A percentile compares a stretch with the other conserved stretches of the same genome.
These are phyloP conservation scores for Ia io DNA, from an alignment of 2,113 vertebrate genomes.

Conservation along the genomic window DNA sequence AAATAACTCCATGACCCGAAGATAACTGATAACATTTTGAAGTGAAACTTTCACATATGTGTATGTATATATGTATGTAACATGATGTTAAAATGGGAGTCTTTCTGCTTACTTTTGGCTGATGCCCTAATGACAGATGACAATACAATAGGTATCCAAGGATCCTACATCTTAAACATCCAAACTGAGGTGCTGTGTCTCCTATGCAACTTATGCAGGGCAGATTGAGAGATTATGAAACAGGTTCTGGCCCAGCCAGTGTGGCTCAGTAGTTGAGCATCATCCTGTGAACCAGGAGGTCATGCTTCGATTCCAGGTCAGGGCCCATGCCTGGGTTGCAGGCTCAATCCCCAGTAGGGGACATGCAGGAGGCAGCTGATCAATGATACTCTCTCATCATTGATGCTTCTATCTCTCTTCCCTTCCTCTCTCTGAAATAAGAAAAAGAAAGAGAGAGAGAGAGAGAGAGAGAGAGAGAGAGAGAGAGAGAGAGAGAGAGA, in stretches of 20 bases:
- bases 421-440: too few relatives aligned
- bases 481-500: too few relatives aligned
- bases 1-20: background rate
- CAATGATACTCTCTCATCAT: too few relatives aligned
- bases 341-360: too few relatives aligned
- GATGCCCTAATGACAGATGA: background rate
- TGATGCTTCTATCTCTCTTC: too few relatives aligned
- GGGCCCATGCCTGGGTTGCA: too few relatives aligned
- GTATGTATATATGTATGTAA: background rate
- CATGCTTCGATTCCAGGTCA: too few relatives aligned
- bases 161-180: background rate
- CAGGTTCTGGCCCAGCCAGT: background rate
- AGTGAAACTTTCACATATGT: background rate
- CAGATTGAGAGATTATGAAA: background rate
- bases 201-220: background rate
- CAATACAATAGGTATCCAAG: background rate
- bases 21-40: background rate
- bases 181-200: background rate
- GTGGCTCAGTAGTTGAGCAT: too few relatives aligned
- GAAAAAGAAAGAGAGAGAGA: too few relatives aligned
- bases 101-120: background rate
- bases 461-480: too few relatives aligned
- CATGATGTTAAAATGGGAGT: background rate
- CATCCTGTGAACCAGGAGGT: too few relatives aligned
- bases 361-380: too few relatives aligned